Evolutionary conservation across 1,140 invertebrate species (phyloP), one percentile per base, ranked within the genome.

Genomic region (Drosophila subpulchrella): DNA sequence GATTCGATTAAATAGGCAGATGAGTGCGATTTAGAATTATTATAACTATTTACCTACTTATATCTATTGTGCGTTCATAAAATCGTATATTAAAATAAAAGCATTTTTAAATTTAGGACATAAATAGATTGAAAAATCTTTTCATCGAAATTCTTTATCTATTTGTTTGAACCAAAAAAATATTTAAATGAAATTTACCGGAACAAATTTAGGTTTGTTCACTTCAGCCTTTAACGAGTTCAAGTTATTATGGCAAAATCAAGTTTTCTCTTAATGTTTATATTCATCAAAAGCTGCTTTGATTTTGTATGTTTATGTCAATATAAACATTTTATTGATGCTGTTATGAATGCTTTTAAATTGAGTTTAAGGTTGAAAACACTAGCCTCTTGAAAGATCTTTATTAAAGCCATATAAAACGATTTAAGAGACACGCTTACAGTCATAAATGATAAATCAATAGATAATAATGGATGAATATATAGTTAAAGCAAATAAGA

Each of bases 271-370:
- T 6, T 34, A 36, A 53, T 36, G 32, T 7, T 53, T 12, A 53
- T 53, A 53, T 13, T 36, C 32, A 36, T 53, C 15, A 53, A 20
- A 48, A 7, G 8, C 10, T 7, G 50, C 32, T 53, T 13, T 36
- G 11, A 51, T 34, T 51, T 51, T 11, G 30, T 51, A 34, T 12
- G 32, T 34, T 53, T 20, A 36, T 36, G 50, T 12, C 50, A 36
- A 53, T 17, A 53, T 36, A 36, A 36, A 36, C 32, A 53, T 36
- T 53, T 53, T 53, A 53, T 53, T 6, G 15, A 13, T 20, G 50
- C 32, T 53, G 6, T 36, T 53, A 36, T 53, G 50, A 53, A 36
- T 36, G 32, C 50, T 12, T 53, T 53, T 53, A 20, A 20, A 36
- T 36, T 53, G 15, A 36, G 32, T 36, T 53, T 53, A 53, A 53